Conservation (phyloP, 1,140 invertebrate genomes). For the Helicoverpa zea region DNA sequence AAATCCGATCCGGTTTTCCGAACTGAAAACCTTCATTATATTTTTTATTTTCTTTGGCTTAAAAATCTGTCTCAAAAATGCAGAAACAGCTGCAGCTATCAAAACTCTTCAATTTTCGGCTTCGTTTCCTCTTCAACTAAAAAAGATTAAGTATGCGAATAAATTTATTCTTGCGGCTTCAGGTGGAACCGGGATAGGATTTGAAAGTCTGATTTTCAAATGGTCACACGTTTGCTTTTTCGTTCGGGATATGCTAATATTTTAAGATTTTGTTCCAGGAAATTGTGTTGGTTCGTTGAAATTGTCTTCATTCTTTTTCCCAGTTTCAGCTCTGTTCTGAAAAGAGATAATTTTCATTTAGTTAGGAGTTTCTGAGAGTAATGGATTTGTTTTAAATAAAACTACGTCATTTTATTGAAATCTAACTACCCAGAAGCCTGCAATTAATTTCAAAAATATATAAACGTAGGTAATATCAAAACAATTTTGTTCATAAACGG, state of each 20-base stretch:
- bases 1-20: no score
- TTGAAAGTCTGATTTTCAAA: slow-evolving; percentile 47
- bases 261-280: slow-evolving; percentile 34
- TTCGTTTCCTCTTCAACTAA: slow-evolving; percentile 31
- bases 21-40: background rate
- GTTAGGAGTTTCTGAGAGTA: no score
- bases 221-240: slow-evolving; percentile 47
- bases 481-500: no score
- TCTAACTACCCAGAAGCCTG: no score
- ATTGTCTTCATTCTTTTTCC: background rate
- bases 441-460: no score
- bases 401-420: no score
- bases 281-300: slow-evolving; percentile 9
- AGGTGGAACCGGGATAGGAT: slow-evolving; percentile 25
- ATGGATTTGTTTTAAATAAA: no score
- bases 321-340: background rate
- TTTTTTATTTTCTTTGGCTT: background rate
- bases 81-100: background rate
- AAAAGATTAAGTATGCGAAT: slow-evolving; percentile 49
- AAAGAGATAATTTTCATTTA: background rate
- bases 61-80: background rate
- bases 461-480: no score
- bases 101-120: slow-evolving; percentile 32
- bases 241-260: slow-evolving; percentile 39
- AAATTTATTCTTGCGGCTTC: slow-evolving; percentile 49